Evolutionary conservation across 1,140 invertebrate species (phyloP), one percentile per base, ranked within the genome.

Genomic region (Mactra quadrangularis): DNA sequence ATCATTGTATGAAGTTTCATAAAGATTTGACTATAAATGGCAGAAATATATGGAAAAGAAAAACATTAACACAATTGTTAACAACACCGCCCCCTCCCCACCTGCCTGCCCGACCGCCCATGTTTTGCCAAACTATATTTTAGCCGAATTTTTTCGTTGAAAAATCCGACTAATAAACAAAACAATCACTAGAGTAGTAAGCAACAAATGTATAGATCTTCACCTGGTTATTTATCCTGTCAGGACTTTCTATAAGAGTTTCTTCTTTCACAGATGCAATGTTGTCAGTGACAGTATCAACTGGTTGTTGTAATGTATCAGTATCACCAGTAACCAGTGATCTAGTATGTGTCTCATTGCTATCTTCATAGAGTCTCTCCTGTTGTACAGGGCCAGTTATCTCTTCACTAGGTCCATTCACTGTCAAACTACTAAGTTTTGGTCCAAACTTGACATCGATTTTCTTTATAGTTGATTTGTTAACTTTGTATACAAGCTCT

Each of bases 401-500:
- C 7, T 27, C 53, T 27, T 57, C 59, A 62, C 38, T 50, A 38
- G 60, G 57, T 17, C 59, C 38, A 15, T 59, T 66, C 31, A 1
- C n/a, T 70, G 4, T 7, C 13, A 82, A 57, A 55, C 57, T 82
- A 27, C 77, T 77, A 31, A 86, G 38, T 9, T 86, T 74, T 45
- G 87, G 82, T 53, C 86, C 87, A 83, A 90, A 85, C 94, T 81
- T 95, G 94, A 96, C 95, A 86, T 95, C 95, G 0, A 95, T 95
- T 11, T 95, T 94, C 53, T 95, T 94, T 70, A 96, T 90, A 33
- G 95, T 94, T 87, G 95, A 95, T 0, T 95, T 95, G 45, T 85
- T 87, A 29, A 95, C 95, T 93, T 96, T 95, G 15, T 96, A 93
- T 89, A 95, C 96, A 25, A 96, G 94, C 85, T 95, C 94, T 7